Conservation (phyloP, 2,888 invertebrate genomes). For the Philereme transversata region DNA sequence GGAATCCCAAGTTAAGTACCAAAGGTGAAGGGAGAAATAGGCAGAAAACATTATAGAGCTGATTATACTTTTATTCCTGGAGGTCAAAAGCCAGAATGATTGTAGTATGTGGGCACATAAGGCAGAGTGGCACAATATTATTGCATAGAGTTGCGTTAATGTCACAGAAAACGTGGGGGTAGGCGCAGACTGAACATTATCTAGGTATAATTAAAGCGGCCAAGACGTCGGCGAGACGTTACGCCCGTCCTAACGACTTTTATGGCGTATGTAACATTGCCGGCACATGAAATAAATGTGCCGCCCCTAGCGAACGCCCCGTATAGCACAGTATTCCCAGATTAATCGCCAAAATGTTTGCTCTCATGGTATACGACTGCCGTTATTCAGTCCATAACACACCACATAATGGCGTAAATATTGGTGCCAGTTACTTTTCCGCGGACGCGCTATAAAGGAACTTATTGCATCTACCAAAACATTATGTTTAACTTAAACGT, state of each 20-base stretch:
- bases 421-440: conserved; percentile 54
- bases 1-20: too few relatives aligned
- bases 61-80: too few relatives aligned
- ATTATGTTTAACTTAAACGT: conserved; percentile 13
- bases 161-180: conserved; percentile 52
- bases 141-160: conserved; percentile 74
- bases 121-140: conserved; percentile 68
- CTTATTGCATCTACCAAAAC: conserved; percentile 34
- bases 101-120: conserved; percentile 57
- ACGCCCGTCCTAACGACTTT: conserved; percentile 83
- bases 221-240: conserved; percentile 82
- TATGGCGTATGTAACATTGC: conserved; percentile 84
- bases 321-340: conserved; percentile 73
- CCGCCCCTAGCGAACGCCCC: conserved; percentile 69
- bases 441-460: conserved; percentile 41
- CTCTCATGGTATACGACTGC: conserved; percentile 69
- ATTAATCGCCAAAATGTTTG: conserved; percentile 82
- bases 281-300: conserved; percentile 83
- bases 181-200: conserved; percentile 72
- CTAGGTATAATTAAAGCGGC: conserved; percentile 81
- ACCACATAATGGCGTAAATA: conserved; percentile 65
- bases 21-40: too few relatives aligned
- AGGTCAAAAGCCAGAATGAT: conserved; percentile 42
- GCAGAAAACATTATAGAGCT: too few relatives aligned
- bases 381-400: conserved; percentile 60